Evolutionary conservation across 30 jellyfish, hydroid and myxozoan species (phyloP), one percentile per base, ranked within the genome.

Genomic region (Rhopilema esculentum): DNA sequence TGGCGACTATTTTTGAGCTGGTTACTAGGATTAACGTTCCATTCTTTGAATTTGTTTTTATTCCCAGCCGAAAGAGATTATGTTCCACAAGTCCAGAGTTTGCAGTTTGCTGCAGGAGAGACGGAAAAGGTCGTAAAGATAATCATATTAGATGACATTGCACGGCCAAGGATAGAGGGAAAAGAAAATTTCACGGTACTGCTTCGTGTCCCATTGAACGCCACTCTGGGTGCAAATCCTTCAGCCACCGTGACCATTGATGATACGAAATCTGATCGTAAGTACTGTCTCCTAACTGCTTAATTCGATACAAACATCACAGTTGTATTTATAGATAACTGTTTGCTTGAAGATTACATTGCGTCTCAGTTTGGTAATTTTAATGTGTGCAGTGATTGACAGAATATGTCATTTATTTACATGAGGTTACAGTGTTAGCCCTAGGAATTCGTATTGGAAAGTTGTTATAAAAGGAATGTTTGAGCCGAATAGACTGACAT

Each of bases 141-240:
- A 16, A 67, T 87, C 77, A 95, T 95, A 7, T 69, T 86, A 20
- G 99, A 95, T 75, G 99, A 95, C 79, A 81, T 72, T n/a, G 98
- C 96, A 20, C 91, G 98, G 17, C 97, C 97, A 8, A 61, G 91
- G 21, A 82, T 95, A 65, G 99, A 95, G 71, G 99, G 98, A 49
- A 80, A 57, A 48, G 97, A 95, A 85, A 80, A 85, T 53, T 95
- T 95, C 88, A 74, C 87, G 16, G 96, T 95, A 50, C 71, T 91
- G 17, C 90, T 95, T 9, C 76, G 92, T 17, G 93, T 88, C 7
- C 98, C 98, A 1, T 28, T 92, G 69, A 87, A 91, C 69, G 97
- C 96, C 21, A 66, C 97, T 8, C 50, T 95, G 82, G 91, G 97
- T 1, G 75, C 31, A 57, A 65, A 82, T 25, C 96, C 91, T 4